These are phyloP conservation scores for Patella vulgata DNA, from an alignment of 1,140 invertebrate species.

Conservation along the genomic window DNA sequence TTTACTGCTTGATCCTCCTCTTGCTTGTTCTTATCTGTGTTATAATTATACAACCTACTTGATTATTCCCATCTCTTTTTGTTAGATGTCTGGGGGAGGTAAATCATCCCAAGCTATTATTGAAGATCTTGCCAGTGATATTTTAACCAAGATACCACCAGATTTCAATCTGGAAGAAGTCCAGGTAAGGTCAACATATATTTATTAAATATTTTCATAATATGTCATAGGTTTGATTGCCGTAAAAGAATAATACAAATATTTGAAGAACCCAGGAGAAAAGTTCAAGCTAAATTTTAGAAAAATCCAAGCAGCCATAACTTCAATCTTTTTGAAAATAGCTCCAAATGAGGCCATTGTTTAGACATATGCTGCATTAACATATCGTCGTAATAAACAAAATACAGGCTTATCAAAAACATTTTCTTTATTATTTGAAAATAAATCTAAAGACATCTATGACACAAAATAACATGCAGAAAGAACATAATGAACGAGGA, in stretches of 20 bases:
- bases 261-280: background rate
- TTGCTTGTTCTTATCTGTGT: background rate
- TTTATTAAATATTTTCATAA: no score
- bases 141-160: conserved; percentile 65
- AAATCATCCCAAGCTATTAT: conserved; percentile 65
- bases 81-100: conserved; percentile 60
- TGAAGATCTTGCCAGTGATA: conserved; percentile 65
- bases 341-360: no score
- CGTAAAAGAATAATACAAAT: background rate
- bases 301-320: background rate
- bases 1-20: background rate
- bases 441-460: no score
- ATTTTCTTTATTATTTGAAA: no score
- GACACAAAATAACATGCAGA: no score
- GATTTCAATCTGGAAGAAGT: conserved; percentile 66
- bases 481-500: no score
- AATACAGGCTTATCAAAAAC: no score
- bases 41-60: background rate
- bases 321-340: no score
- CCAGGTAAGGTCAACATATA: conserved; percentile 57
- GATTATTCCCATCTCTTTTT: no score
- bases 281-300: background rate
- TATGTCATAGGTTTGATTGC: background rate
- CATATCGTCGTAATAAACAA: no score
- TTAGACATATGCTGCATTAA: no score